A percentile compares a stretch with the other conserved stretches of the same genome.
Conservation (phyloP, 2,888 invertebrate genomes). For the Hydrotaea diabolus region DNA sequence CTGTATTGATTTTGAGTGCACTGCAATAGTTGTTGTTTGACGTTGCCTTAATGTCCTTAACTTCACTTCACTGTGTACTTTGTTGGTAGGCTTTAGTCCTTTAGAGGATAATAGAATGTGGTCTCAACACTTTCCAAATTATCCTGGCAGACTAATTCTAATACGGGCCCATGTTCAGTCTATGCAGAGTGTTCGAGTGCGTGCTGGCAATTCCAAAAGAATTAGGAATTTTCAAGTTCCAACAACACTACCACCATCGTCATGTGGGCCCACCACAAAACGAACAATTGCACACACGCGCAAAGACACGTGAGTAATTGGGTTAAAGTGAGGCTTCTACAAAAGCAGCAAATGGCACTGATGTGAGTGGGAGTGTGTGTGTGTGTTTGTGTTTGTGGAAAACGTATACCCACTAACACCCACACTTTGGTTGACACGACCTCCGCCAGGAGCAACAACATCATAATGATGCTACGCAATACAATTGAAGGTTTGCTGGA, state of each 20-base stretch:
- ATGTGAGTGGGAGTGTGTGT: too few relatives aligned
- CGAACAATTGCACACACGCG: background rate
- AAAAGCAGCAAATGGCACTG: background rate
- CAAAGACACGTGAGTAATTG: background rate
- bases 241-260: background rate
- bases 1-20: too few relatives aligned
- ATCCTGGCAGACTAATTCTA: background rate
- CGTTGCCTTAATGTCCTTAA: too few relatives aligned
- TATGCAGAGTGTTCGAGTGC: background rate
- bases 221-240: background rate
- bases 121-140: background rate
- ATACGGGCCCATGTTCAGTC: background rate
- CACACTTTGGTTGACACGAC: too few relatives aligned
- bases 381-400: too few relatives aligned
- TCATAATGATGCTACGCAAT: background rate
- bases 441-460: background rate
- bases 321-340: background rate
- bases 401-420: background rate
- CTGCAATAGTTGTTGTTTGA: too few relatives aligned
- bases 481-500: background rate
- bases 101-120: too few relatives aligned
- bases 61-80: too few relatives aligned
- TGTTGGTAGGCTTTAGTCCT: too few relatives aligned
- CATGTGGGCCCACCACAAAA: background rate
- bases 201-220: background rate